Conservation (phyloP, 1,140 invertebrate genomes). For the Mesaphorura yosii region DNA sequence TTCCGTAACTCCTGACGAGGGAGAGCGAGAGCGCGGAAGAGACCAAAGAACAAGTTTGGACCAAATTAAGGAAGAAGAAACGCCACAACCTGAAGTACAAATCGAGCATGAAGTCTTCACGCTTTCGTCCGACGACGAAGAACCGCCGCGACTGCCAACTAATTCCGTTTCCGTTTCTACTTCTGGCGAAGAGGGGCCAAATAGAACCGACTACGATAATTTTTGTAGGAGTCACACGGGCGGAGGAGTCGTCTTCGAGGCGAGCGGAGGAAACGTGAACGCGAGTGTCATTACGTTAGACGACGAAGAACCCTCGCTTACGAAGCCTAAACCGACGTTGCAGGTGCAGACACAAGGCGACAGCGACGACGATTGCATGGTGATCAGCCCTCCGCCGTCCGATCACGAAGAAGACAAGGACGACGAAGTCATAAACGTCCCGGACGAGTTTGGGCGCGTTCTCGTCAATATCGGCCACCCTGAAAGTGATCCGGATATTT, state of each 20-base stretch:
- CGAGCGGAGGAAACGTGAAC: too few species aligned
- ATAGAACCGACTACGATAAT: neutral
- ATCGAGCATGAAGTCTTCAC: slow-evolving; percentile 12
- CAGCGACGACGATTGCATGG: slow-evolving; percentile 66
- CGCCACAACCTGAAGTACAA: too few species aligned
- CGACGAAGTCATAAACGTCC: slow-evolving; percentile 76
- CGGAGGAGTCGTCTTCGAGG: too few species aligned
- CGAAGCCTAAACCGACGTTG: neutral
- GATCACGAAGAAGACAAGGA: slow-evolving; percentile 47
- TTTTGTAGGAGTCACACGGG: slow-evolving; percentile 11
- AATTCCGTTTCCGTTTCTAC: neutral
- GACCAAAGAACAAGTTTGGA: too few species aligned
- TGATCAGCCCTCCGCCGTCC: slow-evolving; percentile 52
- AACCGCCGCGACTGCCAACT: neutral
- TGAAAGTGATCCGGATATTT: slow-evolving; percentile 82
- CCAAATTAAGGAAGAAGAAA: too few species aligned
- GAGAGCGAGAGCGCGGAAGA: too few species aligned
- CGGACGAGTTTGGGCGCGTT: slow-evolving; percentile 82
- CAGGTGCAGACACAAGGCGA: slow-evolving; percentile 33
- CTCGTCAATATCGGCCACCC: slow-evolving; percentile 94
- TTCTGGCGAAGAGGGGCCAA: neutral
- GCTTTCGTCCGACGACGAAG: slow-evolving; percentile 8
- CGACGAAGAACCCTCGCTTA: slow-evolving; percentile 2
- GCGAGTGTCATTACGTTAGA: slow-evolving; percentile 28
- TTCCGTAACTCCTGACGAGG: too few species aligned